These are phyloP conservation scores for Galerucella pusilla DNA, from an alignment of 2,888 invertebrate genomes.

Conservation along the genomic window DNA sequence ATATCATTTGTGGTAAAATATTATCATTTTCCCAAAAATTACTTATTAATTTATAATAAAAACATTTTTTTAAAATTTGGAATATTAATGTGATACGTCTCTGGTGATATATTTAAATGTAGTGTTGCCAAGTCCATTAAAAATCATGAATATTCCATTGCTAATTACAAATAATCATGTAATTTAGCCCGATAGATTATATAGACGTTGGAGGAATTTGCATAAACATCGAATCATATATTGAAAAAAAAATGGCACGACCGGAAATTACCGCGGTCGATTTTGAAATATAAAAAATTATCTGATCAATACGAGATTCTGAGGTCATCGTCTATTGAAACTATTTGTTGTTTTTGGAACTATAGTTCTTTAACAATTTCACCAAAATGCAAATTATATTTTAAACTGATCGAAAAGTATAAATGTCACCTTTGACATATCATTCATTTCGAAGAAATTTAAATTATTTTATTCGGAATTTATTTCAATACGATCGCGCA, in stretches of 20 bases:
- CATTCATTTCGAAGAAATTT: too few species aligned
- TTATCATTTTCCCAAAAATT: too few species aligned
- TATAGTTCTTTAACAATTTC: too few species aligned
- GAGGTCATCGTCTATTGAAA: conserved; percentile 2
- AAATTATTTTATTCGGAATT: too few species aligned
- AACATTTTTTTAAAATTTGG: too few species aligned
- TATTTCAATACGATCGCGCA: too few species aligned
- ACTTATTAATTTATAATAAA: too few species aligned
- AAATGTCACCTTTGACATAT: too few species aligned
- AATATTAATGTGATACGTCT: conserved; percentile 11
- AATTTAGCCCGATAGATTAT: conserved; percentile 45
- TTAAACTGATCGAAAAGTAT: too few species aligned
- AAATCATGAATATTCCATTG: conserved; percentile 48
- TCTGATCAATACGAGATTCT: conserved; percentile 26
- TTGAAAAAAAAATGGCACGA: conserved; percentile 41
- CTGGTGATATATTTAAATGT: conserved; percentile 46
- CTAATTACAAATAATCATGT: conserved; percentile 46
- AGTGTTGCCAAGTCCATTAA: conserved; percentile 44
- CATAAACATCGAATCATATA: conserved; percentile 42
- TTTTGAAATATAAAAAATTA: conserved; percentile 28
- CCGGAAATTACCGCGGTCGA: conserved; percentile 40
- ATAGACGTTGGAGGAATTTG: conserved; percentile 42
- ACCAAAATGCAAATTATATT: too few species aligned
- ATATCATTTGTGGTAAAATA: too few species aligned
- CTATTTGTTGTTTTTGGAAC: too few species aligned